These are phyloP conservation scores for Iguana delicatissima DNA, from an alignment of 2,797 vertebrate genomes.

Conservation along the genomic window DNA sequence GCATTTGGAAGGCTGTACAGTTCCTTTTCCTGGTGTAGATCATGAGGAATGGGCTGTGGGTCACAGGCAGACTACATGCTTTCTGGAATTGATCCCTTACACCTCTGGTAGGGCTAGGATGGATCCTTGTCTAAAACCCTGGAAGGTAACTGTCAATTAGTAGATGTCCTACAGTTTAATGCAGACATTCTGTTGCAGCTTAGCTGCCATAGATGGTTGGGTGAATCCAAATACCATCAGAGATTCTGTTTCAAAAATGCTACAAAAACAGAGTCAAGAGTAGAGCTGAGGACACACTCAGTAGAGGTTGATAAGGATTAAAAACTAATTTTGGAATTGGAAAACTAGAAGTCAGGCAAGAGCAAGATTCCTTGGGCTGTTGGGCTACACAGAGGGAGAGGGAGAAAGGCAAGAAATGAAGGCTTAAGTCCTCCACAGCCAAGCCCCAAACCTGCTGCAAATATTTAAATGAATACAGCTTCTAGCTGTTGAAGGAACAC, in stretches of 20 bases:
- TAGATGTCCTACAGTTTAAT: not conserved
- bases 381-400: not conserved
- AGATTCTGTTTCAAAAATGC: not conserved
- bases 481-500: not conserved
- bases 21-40: too few relatives aligned
- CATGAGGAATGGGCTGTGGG: not conserved
- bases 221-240: not conserved
- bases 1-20: too few relatives aligned
- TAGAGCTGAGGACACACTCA: not conserved
- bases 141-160: too few relatives aligned
- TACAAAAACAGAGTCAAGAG: not conserved
- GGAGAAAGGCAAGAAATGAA: not conserved
- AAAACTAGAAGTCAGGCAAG: not conserved
- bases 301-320: not conserved
- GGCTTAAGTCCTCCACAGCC: not conserved
- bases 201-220: not conserved
- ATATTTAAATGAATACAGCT: not conserved
- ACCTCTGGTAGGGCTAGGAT: not conserved
- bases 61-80: not conserved
- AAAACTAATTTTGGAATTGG: not conserved
- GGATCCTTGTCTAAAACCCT: not conserved
- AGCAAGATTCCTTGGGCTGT: not conserved
- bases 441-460: not conserved
- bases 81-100: not conserved
- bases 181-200: not conserved